phyloP scores from a whole-genome alignment of 2,797 vertebrate genomes.

The Prunella strophiata region DNA sequence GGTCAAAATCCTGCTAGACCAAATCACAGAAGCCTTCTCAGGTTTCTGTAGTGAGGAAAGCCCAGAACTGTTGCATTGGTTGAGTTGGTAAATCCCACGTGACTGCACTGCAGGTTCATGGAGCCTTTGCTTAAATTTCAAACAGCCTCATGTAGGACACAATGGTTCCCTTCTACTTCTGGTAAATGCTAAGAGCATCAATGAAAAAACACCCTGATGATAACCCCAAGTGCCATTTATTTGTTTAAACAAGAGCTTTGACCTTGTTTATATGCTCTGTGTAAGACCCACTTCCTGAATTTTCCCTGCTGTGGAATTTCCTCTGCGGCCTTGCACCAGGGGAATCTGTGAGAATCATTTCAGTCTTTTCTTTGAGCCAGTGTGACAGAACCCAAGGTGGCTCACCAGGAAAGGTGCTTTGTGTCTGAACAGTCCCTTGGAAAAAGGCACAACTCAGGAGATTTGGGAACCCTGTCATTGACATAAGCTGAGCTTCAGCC shows the following conservation, averaged over 20 bases:
- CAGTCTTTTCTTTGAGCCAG: not conserved
- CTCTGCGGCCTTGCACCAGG: not conserved
- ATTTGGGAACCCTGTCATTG: not conserved
- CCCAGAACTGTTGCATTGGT: not conserved
- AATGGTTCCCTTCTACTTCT: not conserved
- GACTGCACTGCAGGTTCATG: not conserved
- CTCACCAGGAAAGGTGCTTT: not conserved
- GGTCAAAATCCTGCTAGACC: not conserved
- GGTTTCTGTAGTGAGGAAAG: not conserved
- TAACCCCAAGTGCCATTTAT: not conserved
- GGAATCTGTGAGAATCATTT: not conserved
- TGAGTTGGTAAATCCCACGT: not conserved
- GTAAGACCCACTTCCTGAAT: not conserved
- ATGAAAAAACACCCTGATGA: not conserved
- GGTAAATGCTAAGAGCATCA: not conserved
- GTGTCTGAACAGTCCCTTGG: not conserved
- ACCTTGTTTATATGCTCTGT: not conserved
- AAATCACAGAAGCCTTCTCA: not conserved
- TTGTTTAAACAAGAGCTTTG: not conserved
- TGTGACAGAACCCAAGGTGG: not conserved
- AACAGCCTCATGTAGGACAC: not conserved
- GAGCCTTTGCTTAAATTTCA: not conserved
- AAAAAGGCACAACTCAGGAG: not conserved
- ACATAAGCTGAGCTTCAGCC: constrained; percentile 1
- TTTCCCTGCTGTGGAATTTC: not conserved